phyloP scores from a whole-genome alignment of 2,113 vertebrate species.

The Melanerpes formicivorus region DNA sequence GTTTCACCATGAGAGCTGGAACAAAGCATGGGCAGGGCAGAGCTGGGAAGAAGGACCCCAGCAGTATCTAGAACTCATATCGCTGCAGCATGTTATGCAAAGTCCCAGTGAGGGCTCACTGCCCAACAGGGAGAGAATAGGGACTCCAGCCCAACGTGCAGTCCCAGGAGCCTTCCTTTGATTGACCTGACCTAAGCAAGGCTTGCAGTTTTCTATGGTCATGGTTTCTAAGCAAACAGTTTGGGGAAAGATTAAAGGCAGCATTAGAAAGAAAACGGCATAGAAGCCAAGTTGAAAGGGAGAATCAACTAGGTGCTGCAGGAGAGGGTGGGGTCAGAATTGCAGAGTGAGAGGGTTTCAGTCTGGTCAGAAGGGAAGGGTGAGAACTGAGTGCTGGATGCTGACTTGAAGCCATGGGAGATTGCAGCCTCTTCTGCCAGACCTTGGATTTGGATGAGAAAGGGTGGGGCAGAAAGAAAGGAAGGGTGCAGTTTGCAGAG shows the following conservation, averaged over 20 bases:
- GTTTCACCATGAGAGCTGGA: neutral
- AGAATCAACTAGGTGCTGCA: conserved; percentile 17
- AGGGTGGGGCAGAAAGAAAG: conserved; percentile 42
- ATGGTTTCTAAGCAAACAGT: neutral
- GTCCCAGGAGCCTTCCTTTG: neutral
- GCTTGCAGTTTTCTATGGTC: neutral
- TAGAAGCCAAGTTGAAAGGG: neutral
- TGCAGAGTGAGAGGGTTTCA: conserved; percentile 18
- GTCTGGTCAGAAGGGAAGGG: neutral
- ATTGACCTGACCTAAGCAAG: neutral
- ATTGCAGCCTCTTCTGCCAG: neutral
- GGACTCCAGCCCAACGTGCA: neutral
- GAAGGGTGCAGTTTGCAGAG: conserved; percentile 6
- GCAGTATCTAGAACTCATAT: neutral
- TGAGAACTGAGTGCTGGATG: neutral
- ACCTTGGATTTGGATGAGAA: neutral
- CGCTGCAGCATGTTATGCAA: neutral
- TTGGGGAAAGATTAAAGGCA: neutral
- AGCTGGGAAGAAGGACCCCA: neutral
- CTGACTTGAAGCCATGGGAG: neutral
- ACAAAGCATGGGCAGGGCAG: neutral
- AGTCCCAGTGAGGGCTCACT: neutral
- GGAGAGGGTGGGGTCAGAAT: conserved; percentile 42
- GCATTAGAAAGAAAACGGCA: neutral
- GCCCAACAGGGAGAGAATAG: rapidly evolving